Base-by-base conservation (phyloP, 92 coral and sea anemone species). In the Paramuricea clavata region DNA sequence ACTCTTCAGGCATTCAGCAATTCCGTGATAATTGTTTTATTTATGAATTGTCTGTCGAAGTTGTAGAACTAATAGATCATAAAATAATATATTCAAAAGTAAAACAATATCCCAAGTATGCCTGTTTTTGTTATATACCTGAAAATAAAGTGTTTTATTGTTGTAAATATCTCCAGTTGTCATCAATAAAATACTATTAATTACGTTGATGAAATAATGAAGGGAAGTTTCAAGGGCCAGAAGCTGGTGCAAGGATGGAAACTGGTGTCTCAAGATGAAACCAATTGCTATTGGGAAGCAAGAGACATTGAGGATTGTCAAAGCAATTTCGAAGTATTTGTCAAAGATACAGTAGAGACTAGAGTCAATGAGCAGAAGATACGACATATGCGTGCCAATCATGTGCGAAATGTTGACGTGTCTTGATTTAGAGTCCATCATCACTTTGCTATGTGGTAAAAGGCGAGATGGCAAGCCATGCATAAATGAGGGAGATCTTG, bases 401-500 rank as follows among this genome's bases (percentile, higher is more conserved):
- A 67, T 67, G 74, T 67, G 74, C 74, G 21, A 27, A 9, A 31
- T 1, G 17, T 67, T 67, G 41, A 27, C 41, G 39, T 67, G 74
- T 31, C 44, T 67, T 15, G 36, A 67, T 16, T 35, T 67, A 12
- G 74, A 67, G 25, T 3, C 36, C 5, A 31, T 67, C n/a, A n/a
- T 67, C 25, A 22, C 44, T 27, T 23, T 67, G 8, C 74, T 67
- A 10, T 67, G 74, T 31, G 74, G 74, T 10, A n/a, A 31, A 27
- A 27, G 74, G 22, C 74, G 41, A 15, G 1, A 31, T 31, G 74
- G 74, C 41, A 67, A 67, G 26, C 62, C 62, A 54, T 19, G 5
- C 27, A 19, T 54, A 54, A 21, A 54, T 54, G 62, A 54, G 11
- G 62, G 23, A 21, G 27, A 54, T 19, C 62, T 54, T 19, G 62